Evolutionary conservation across 1,140 invertebrate genomes (phyloP).

Genomic region (Antheraea mylitta): DNA sequence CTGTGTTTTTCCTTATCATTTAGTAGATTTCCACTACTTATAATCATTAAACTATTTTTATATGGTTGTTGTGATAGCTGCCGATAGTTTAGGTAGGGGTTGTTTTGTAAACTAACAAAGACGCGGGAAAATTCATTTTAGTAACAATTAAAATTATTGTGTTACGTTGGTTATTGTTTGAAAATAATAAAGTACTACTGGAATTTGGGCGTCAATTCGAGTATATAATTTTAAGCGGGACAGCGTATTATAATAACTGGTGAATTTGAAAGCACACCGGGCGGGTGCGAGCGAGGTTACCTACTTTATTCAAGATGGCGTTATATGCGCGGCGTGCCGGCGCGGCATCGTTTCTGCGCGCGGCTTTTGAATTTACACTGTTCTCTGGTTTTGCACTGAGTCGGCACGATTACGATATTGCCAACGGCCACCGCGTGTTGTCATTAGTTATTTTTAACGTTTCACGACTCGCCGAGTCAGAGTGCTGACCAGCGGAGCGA

Average conservation of each 20-base stretch:
- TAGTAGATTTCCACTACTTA: neutral
- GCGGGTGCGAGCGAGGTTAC: slow-evolving; percentile 38
- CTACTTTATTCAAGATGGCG: slow-evolving; percentile 65
- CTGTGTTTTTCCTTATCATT: slow-evolving; percentile 30
- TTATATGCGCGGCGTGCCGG: slow-evolving; percentile 71
- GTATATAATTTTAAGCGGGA: slow-evolving; percentile 30
- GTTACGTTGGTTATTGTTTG: neutral
- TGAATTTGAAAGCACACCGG: slow-evolving; percentile 69
- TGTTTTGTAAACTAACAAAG: slow-evolving; percentile 43
- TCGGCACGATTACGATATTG: slow-evolving; percentile 62
- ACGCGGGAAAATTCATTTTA: slow-evolving; percentile 66
- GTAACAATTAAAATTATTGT: neutral
- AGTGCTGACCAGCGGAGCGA: slow-evolving; percentile 40
- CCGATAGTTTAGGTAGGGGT: slow-evolving; percentile 37
- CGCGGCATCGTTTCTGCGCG: slow-evolving; percentile 63
- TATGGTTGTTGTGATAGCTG: slow-evolving; percentile 23
- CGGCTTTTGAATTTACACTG: slow-evolving; percentile 68
- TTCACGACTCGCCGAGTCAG: slow-evolving; percentile 26
- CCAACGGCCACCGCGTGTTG: slow-evolving; percentile 52
- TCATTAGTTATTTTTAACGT: slow-evolving; percentile 77
- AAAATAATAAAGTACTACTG: neutral
- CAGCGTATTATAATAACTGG: slow-evolving; percentile 32
- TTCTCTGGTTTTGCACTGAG: slow-evolving; percentile 62
- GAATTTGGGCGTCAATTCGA: slow-evolving; percentile 15
- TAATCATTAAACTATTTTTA: neutral